These are phyloP conservation scores for Chymomyza procnemis DNA, from an alignment of 2,888 invertebrate species.

Conservation along the genomic window DNA sequence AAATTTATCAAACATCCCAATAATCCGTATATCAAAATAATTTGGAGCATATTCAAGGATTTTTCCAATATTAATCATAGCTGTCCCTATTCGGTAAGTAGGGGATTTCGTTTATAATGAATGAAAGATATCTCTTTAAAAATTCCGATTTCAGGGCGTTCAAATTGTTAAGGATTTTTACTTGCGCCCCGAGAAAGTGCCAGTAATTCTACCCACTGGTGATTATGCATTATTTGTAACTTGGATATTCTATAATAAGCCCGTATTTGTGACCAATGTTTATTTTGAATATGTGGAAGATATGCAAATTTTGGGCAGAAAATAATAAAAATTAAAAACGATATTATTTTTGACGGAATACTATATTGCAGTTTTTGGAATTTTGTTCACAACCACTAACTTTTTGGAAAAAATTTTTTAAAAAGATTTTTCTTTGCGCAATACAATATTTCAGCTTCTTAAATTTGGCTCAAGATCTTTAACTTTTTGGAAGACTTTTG, in stretches of 20 bases:
- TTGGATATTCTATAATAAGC: conserved; percentile 11
- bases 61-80: conserved; percentile 24
- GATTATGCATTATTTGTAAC: conserved; percentile 23
- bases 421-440: too few species aligned
- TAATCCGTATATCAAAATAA: neutral
- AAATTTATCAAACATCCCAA: neutral
- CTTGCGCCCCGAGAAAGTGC: conserved; percentile 6
- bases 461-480: too few species aligned
- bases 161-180: conserved; percentile 23
- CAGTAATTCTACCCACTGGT: conserved; percentile 19
- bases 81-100: conserved; percentile 34
- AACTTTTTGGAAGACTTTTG: too few species aligned
- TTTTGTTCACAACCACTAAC: too few species aligned
- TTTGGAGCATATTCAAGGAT: conserved; percentile 9
- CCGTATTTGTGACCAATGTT: conserved; percentile 10
- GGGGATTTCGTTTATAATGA: too few species aligned
- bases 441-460: too few species aligned
- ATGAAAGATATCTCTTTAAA: neutral
- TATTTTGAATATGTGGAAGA: conserved; percentile 23
- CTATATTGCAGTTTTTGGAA: too few species aligned
- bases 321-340: too few species aligned
- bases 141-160: conserved; percentile 4
- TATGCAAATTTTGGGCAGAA: neutral
- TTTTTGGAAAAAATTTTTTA: too few species aligned
- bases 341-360: too few species aligned